These are phyloP conservation scores for Ctenopoma kingsleyae DNA, from an alignment of 2,797 vertebrate species.

Conservation along the genomic window DNA sequence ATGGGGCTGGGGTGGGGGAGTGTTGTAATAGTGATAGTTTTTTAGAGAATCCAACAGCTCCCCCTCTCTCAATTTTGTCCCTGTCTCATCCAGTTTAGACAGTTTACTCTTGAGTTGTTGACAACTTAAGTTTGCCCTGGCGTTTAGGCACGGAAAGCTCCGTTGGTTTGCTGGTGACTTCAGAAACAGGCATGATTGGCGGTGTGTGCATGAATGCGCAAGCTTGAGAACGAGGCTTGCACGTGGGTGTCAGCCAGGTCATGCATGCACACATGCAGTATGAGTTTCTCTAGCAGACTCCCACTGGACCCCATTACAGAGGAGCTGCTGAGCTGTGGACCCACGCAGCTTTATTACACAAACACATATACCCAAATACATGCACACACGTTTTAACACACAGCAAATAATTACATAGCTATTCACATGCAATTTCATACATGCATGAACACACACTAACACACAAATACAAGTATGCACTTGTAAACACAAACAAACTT, in stretches of 20 bases:
- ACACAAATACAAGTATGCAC: conserved; percentile 66
- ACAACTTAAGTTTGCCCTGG: conserved; percentile 41
- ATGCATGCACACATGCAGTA: conserved; percentile 68
- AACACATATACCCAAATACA: conserved; percentile 52
- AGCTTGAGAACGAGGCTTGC: conserved; percentile 56
- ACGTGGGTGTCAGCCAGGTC: conserved; percentile 76
- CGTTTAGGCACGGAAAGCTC: conserved; percentile 14
- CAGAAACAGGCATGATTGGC: conserved; percentile 62
- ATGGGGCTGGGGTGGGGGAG: neutral
- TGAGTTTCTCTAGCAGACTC: conserved; percentile 65
- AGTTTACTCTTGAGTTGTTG: conserved; percentile 59
- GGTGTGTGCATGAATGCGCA: conserved; percentile 54
- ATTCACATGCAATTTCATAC: conserved; percentile 55
- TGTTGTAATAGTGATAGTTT: conserved; percentile 20
- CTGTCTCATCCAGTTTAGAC: conserved; percentile 44
- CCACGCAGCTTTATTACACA: conserved; percentile 71
- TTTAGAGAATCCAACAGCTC: conserved; percentile 36
- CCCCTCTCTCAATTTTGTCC: conserved; percentile 30
- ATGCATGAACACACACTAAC: conserved; percentile 24
- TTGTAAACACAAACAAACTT: conserved; percentile 72
- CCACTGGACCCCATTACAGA: conserved; percentile 85
- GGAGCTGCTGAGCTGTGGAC: conserved; percentile 63
- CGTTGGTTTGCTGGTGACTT: conserved; percentile 59
- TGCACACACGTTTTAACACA: conserved; percentile 44
- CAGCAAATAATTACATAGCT: conserved; percentile 60